Evolutionary conservation across 2,113 vertebrate species (phyloP).

Genomic region (Hyaena hyaena): DNA sequence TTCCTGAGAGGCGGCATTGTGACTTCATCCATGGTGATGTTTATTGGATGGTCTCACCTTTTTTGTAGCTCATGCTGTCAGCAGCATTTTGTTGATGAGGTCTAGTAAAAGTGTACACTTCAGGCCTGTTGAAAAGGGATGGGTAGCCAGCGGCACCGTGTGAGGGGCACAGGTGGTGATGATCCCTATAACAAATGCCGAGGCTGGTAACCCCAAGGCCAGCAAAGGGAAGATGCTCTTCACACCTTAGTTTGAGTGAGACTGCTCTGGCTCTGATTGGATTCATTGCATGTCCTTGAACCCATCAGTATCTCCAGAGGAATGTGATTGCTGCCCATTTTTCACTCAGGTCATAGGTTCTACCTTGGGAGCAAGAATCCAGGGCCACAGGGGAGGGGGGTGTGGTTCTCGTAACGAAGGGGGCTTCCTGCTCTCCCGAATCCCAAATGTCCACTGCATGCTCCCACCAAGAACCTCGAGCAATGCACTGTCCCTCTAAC

Average conservation of each 20-base stretch:
- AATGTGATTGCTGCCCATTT: not conserved
- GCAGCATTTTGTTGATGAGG: not conserved
- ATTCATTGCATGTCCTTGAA: not conserved
- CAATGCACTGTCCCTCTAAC: not conserved
- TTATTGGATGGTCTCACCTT: not conserved
- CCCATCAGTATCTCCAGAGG: not conserved
- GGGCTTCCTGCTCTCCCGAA: not conserved
- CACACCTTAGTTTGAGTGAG: not conserved
- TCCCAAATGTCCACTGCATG: not conserved
- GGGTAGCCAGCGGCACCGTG: not conserved
- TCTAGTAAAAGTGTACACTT: not conserved
- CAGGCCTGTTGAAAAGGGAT: not conserved
- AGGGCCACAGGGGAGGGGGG: not conserved
- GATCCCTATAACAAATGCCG: not conserved
- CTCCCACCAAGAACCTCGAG: not conserved
- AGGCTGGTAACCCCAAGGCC: not conserved
- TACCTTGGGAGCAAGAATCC: not conserved
- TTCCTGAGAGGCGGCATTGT: not conserved
- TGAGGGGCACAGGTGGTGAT: not conserved
- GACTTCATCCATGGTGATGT: not conserved
- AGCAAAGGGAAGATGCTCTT: not conserved
- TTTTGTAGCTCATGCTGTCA: not conserved
- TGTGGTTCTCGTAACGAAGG: not conserved
- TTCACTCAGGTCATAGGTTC: not conserved
- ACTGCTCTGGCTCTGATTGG: not conserved